These are phyloP conservation scores for Athetis lepigone DNA, from an alignment of 2,888 invertebrate species.

Conservation along the genomic window DNA sequence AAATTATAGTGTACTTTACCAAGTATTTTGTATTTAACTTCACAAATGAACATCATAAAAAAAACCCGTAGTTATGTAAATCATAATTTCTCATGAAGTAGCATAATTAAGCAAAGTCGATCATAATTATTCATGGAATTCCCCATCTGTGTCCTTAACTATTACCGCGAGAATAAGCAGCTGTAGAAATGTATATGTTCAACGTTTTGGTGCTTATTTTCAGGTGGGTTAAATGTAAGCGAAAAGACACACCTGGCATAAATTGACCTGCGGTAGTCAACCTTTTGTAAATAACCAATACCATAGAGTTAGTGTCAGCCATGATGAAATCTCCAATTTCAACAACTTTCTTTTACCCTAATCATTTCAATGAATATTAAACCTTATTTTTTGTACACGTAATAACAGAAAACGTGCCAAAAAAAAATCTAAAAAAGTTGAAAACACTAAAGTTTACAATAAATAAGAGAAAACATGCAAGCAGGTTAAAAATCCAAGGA, in stretches of 20 bases:
- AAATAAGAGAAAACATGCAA: no score
- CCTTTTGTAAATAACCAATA: conserved; percentile 31
- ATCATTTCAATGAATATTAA: no score
- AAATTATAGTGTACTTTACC: background rate
- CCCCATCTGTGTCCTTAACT: conserved; percentile 17
- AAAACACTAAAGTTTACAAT: no score
- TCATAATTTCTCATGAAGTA: conserved; percentile 14
- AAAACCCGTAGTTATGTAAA: background rate
- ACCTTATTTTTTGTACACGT: background rate
- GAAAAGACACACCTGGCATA: conserved; percentile 42
- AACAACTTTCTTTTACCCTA: background rate
- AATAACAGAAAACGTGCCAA: background rate
- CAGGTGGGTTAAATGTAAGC: conserved; percentile 17
- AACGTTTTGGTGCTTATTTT: conserved; percentile 24
- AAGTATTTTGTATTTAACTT: background rate
- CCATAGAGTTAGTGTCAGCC: background rate
- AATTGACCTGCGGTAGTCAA: conserved; percentile 21
- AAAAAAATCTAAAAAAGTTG: no score
- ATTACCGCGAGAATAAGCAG: conserved; percentile 39
- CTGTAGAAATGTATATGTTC: conserved; percentile 25
- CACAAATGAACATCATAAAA: background rate
- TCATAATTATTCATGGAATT: conserved; percentile 34
- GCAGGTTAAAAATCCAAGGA: no score
- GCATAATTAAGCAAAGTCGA: conserved; percentile 24
- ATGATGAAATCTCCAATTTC: background rate